These are phyloP conservation scores for Oreochromis aureus DNA, from an alignment of 2,113 vertebrate genomes.

Conservation along the genomic window DNA sequence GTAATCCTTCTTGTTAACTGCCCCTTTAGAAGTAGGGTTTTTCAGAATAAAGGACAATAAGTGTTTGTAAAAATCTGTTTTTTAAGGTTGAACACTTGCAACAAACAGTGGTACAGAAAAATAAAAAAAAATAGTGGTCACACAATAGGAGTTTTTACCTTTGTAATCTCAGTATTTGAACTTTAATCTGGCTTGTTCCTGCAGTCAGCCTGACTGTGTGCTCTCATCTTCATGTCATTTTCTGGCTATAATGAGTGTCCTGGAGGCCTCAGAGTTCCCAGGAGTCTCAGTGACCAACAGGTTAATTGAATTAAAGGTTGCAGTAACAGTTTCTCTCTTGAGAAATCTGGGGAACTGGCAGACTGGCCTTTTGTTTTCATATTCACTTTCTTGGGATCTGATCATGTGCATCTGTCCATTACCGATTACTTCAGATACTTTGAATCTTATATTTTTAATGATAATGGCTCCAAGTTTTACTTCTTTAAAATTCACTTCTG, in stretches of 20 bases:
- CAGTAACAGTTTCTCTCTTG: not conserved
- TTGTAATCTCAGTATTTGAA: not conserved
- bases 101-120: not conserved
- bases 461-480: not conserved
- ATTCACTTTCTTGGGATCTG: not conserved
- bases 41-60: not conserved
- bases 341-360: not conserved
- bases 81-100: not conserved
- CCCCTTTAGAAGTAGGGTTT: not conserved
- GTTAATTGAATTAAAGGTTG: slow-evolving; percentile 13
- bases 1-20: not conserved
- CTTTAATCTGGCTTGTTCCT: not conserved
- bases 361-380: not conserved
- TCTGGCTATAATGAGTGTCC: not conserved
- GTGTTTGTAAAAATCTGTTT: not conserved
- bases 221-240: not conserved
- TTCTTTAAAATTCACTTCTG: not conserved
- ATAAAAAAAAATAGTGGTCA: not conserved
- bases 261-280: not conserved
- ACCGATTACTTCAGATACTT: not conserved
- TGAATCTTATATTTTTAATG: not conserved
- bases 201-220: not conserved
- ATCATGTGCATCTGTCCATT: not conserved
- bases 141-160: not conserved
- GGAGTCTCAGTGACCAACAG: slow-evolving; percentile 8